These are phyloP conservation scores for Actinia tenebrosa DNA, from an alignment of 64 coral and sea anemone species.

Conservation along the genomic window DNA sequence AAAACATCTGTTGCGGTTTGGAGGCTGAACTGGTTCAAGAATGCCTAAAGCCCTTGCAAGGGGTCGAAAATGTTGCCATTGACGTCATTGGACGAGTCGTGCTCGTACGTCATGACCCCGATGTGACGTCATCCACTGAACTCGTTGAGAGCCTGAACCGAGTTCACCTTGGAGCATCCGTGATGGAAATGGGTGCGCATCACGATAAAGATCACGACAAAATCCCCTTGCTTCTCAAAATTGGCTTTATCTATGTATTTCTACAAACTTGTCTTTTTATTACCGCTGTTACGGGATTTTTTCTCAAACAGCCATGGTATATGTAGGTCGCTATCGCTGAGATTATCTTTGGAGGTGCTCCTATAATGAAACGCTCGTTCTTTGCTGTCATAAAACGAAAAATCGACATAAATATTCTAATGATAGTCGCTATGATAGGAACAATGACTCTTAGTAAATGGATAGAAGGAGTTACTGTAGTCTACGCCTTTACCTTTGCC, in stretches of 20 bases:
- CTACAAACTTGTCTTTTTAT: constrained; percentile 57
- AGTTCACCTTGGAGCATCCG: constrained; percentile 79
- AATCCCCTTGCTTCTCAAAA: constrained; percentile 41
- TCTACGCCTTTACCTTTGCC: constrained; percentile 84
- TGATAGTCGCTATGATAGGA: constrained; percentile 79
- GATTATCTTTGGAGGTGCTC: constrained; percentile 71
- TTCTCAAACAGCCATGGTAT: constrained; percentile 47
- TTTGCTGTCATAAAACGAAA: constrained; percentile 45
- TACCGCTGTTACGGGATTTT: constrained; percentile 40
- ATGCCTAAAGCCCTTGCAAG: constrained; percentile 56
- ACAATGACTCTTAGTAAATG: constrained; percentile 78
- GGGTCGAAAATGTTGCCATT: constrained; percentile 67
- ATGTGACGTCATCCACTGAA: constrained; percentile 62
- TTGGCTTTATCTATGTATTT: constrained; percentile 42
- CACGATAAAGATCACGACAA: constrained; percentile 38
- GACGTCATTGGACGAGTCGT: constrained; percentile 93
- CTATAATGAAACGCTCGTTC: constrained; percentile 65
- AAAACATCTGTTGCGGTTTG: constrained; percentile 95
- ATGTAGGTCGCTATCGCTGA: constrained; percentile 84
- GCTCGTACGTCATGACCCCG: constrained; percentile 74
- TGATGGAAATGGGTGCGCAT: constrained; percentile 84
- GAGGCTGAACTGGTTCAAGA: constrained; percentile 79
- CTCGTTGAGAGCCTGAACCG: constrained; percentile 67
- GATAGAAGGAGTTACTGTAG: constrained; percentile 89
- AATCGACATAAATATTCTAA: constrained; percentile 76